phyloP scores from a whole-genome alignment of 2,888 invertebrate genomes.

The Thereva nobilitata region DNA sequence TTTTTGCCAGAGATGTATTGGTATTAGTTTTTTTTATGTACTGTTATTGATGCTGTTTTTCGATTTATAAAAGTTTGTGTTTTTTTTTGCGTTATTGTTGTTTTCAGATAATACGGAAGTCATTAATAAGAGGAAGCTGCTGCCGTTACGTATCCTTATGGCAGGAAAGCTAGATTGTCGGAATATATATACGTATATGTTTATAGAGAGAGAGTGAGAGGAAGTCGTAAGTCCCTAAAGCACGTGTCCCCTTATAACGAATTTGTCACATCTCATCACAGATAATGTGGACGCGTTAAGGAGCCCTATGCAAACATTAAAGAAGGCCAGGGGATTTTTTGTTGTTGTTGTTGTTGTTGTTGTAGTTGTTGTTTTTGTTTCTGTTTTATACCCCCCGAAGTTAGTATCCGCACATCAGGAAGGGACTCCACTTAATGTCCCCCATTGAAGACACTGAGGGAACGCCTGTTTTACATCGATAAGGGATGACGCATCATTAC shows the following conservation, averaged over 20 bases:
- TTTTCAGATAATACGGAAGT: too few species aligned
- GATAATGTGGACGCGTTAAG: constrained; percentile 23
- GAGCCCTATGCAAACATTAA: constrained; percentile 4
- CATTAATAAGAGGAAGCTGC: too few species aligned
- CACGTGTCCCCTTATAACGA: constrained; percentile 16
- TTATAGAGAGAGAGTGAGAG: background rate
- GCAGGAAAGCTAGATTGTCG: background rate
- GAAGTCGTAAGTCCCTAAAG: constrained; percentile 23
- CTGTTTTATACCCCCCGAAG: background rate
- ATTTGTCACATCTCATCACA: constrained; percentile 23
- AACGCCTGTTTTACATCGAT: constrained; percentile 28
- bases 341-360: background rate
- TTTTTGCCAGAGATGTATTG: too few species aligned
- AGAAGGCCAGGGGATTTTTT: background rate
- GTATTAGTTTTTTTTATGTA: too few species aligned
- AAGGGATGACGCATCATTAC: constrained; percentile 27
- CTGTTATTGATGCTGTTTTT: too few species aligned
- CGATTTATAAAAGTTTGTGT: too few species aligned
- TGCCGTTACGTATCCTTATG: too few species aligned
- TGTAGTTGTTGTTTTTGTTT: background rate
- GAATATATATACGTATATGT: background rate
- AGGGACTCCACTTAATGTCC: background rate
- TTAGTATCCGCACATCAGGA: background rate
- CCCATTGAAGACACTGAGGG: background rate
- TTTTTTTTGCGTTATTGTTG: too few species aligned